phyloP scores from a whole-genome alignment of 2,888 invertebrate species.

The Leptogaster cylindrica region DNA sequence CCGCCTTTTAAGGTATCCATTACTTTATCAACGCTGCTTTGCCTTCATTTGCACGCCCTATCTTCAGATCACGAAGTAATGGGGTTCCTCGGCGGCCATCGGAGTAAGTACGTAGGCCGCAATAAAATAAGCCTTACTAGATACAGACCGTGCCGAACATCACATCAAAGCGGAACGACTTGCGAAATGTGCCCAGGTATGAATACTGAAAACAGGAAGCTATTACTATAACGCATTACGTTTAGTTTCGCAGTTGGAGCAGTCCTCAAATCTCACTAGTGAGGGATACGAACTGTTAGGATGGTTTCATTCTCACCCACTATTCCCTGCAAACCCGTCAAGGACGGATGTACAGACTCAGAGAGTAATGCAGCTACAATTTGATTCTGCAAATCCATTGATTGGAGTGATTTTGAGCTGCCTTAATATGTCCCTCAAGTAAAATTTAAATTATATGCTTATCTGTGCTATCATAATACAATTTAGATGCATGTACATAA shows the following conservation, averaged over 20 bases:
- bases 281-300: slow-evolving; percentile 66
- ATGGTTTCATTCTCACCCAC: slow-evolving; percentile 83
- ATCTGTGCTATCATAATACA: background rate
- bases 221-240: background rate
- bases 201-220: too few species aligned
- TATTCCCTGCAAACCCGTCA: slow-evolving; percentile 74
- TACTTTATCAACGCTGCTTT: slow-evolving; percentile 67
- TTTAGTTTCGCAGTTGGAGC: slow-evolving; percentile 68
- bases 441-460: background rate
- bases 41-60: slow-evolving; percentile 76
- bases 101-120: slow-evolving; percentile 44
- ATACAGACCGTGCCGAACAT: slow-evolving; percentile 71
- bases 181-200: slow-evolving; percentile 80
- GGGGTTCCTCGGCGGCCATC: slow-evolving; percentile 72
- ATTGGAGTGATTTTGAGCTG: slow-evolving; percentile 50
- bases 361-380: slow-evolving; percentile 65
- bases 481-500: slow-evolving; percentile 49
- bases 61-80: slow-evolving; percentile 75
- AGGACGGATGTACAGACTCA: slow-evolving; percentile 73
- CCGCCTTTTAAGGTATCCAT: slow-evolving; percentile 69
- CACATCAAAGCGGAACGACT: slow-evolving; percentile 69
- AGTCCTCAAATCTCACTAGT: slow-evolving; percentile 65
- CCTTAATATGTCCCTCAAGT: slow-evolving; percentile 49
- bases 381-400: slow-evolving; percentile 48
- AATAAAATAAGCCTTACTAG: slow-evolving; percentile 62